These are phyloP conservation scores for Vimba vimba DNA, from an alignment of 2,113 vertebrate species.

Conservation along the genomic window DNA sequence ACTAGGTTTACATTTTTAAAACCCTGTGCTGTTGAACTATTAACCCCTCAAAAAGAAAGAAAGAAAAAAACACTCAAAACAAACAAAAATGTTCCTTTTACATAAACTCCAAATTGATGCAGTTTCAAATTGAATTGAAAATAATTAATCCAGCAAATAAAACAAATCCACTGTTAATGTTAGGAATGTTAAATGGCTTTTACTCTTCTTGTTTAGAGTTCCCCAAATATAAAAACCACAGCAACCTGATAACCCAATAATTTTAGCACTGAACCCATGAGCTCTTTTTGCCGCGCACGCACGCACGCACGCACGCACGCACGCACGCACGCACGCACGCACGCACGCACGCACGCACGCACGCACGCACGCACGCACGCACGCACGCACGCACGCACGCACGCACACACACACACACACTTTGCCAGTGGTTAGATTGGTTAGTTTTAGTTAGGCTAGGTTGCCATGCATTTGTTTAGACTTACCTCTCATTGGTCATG, in stretches of 20 bases:
- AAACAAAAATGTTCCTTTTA: neutral
- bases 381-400: too few relatives aligned
- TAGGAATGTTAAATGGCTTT: neutral
- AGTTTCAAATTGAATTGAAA: neutral
- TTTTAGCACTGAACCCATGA: neutral
- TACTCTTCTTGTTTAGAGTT: neutral
- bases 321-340: too few relatives aligned
- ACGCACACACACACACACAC: too few relatives aligned
- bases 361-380: too few relatives aligned
- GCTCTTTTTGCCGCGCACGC: neutral
- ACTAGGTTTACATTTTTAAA: neutral
- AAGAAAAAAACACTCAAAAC: neutral
- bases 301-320: too few relatives aligned
- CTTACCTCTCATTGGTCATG: constrained; percentile 65
- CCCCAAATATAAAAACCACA: neutral
- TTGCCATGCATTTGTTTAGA: constrained; percentile 50
- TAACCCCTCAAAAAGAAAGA: neutral
- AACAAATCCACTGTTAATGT: neutral
- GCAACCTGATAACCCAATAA: neutral
- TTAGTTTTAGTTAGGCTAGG: constrained; percentile 64
- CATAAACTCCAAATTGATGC: neutral
- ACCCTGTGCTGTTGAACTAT: neutral
- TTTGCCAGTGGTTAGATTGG: constrained; percentile 43
- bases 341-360: too few relatives aligned
- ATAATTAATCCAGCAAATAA: neutral